Evolutionary conservation across 2,113 vertebrate species (phyloP), one percentile per base, ranked within the genome.

Genomic region (Marcusenius ussheri): DNA sequence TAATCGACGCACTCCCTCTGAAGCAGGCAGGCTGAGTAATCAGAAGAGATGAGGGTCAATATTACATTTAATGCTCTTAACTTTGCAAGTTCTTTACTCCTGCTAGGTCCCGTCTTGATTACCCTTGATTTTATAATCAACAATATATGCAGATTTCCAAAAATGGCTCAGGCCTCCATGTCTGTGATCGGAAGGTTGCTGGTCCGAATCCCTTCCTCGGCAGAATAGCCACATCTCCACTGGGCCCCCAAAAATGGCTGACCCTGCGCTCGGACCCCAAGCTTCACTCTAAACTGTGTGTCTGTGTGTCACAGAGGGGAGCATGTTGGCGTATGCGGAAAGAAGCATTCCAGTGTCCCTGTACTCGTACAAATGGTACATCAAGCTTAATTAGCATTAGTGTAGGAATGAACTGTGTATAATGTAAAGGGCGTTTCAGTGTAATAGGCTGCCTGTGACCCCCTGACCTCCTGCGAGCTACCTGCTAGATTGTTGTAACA

Each of bases 401-500:
- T 66, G 27, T 66, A 10, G n/a, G 62, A 10, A 66, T 66, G n/a
- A 66, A 13, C 62, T 11, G n/a, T 27, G n/a, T 70, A 13, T 70
- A 4, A 31, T 4, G 2, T 13, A 31, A n/a, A 70, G 3, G 11
- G 62, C 5, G 62, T 27, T 70, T 27, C n/a, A 13, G n/a, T 27
- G 58, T 27, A 10, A 11, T 1, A 11, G n/a, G 62, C 70, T 39
- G 70, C 31, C 31, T 80, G 13, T 70, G 62, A 80, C 35, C 35
- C 13, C 24, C 49, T 35, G 27, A 56, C 49, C 15, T 47, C 85
- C 11, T 53, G 49, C 27, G 5, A 31, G 49, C 27, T 96, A 98
- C 98, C 98, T 90, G 97, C 97, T 88, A 98, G 92, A 89, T 98
- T 98, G 94, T 98, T 98, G 95, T 98, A 98, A 94, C 97, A 98